Conservation (phyloP, 2,888 invertebrate species). For the Yponomeuta plumbellus region DNA sequence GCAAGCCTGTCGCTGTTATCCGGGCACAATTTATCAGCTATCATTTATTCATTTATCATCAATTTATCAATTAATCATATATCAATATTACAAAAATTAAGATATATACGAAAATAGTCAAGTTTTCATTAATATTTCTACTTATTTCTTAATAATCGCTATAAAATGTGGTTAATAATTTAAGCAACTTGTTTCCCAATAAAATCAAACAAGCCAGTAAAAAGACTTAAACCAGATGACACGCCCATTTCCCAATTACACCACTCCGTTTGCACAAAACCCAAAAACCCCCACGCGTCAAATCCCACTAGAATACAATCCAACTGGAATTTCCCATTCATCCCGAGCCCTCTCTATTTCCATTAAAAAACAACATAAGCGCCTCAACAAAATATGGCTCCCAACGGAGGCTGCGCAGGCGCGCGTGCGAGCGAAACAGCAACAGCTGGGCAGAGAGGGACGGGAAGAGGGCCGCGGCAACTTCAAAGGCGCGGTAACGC, state of each 20-base stretch:
- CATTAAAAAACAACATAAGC: conserved; percentile 9
- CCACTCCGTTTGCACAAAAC: background rate
- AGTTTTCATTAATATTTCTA: too few species aligned
- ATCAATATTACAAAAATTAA: background rate
- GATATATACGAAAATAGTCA: background rate
- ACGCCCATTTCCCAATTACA: background rate
- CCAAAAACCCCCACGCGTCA: background rate
- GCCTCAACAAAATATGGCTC: conserved; percentile 14
- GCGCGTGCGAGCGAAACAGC: conserved; percentile 38
- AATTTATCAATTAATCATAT: background rate
- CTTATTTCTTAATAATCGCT: too few species aligned
- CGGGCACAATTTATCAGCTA: too few species aligned
- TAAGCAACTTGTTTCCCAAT: background rate
- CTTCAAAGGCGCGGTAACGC: conserved; percentile 63
- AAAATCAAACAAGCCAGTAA: too few species aligned
- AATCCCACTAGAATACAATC: background rate
- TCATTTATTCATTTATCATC: too few species aligned
- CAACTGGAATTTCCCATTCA: background rate
- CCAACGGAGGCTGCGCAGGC: conserved; percentile 24
- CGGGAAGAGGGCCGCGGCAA: conserved; percentile 37
- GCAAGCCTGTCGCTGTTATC: too few species aligned
- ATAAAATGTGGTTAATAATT: background rate
- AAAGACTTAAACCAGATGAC: background rate
- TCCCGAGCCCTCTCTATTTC: background rate
- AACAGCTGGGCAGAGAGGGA: conserved; percentile 11